Conservation (phyloP, 2,888 invertebrate genomes). For the Gisinianus flammeolus region DNA sequence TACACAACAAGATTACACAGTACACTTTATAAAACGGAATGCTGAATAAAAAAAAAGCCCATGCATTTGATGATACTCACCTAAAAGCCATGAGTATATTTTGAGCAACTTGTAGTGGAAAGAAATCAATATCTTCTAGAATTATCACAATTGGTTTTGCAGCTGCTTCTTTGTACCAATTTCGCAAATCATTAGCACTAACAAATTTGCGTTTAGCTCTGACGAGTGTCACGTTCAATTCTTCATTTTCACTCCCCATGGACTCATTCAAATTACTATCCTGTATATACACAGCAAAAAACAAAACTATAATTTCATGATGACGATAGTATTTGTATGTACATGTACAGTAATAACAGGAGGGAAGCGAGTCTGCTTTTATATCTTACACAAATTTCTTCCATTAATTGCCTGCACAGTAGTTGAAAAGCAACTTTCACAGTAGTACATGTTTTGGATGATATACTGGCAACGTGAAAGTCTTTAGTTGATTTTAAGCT, state of each 20-base stretch:
- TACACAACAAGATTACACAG: no score
- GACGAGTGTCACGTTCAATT: not conserved
- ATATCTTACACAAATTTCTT: not conserved
- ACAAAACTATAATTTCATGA: no score
- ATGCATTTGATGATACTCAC: constrained; percentile 41
- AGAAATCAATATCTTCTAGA: constrained; percentile 53
- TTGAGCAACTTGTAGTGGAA: constrained; percentile 43
- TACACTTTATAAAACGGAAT: no score
- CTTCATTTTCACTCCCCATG: not conserved
- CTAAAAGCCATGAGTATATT: constrained; percentile 48
- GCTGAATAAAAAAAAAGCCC: no score
- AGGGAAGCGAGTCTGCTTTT: no score
- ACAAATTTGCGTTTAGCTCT: constrained; percentile 6
- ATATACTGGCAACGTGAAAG: constrained; percentile 34
- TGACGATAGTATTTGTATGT: no score
- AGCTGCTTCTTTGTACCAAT: not conserved
- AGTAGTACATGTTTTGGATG: constrained; percentile 36
- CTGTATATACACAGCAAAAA: no score
- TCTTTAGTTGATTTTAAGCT: not conserved
- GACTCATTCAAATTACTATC: not conserved
- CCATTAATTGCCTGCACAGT: constrained; percentile 41
- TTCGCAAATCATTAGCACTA: constrained; percentile 27
- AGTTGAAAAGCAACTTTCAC: constrained; percentile 46
- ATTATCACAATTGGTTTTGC: constrained; percentile 42
- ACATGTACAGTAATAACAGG: no score